A percentile compares a stretch with the other conserved stretches of the same genome.
phyloP scores from a whole-genome alignment of 2,797 vertebrate species.

The Geotria australis region DNA sequence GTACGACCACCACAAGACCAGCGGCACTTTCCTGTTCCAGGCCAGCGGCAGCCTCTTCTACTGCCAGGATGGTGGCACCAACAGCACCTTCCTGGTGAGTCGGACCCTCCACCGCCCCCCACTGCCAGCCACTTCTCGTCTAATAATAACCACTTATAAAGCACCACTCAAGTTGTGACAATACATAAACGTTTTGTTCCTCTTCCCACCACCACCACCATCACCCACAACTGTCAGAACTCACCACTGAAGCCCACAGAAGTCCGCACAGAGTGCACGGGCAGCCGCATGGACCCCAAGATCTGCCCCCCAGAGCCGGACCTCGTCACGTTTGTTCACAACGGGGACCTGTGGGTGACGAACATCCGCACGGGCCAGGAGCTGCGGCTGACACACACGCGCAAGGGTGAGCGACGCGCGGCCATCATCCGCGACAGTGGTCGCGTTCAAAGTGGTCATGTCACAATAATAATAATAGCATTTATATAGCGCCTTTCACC shows the following conservation, averaged over 20 bases:
- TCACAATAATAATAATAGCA: too few relatives aligned
- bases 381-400: conserved; percentile 20
- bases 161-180: too few relatives aligned
- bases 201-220: too few relatives aligned
- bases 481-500: too few relatives aligned
- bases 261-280: conserved; percentile 70
- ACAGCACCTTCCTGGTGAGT: conserved; percentile 64
- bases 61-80: conserved; percentile 64
- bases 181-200: too few relatives aligned
- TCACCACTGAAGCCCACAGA: conserved; percentile 69
- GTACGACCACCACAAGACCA: conserved; percentile 67
- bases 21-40: conserved; percentile 87
- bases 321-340: conserved; percentile 84
- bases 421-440: too few relatives aligned
- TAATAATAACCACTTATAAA: too few relatives aligned
- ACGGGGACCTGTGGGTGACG: conserved; percentile 68
- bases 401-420: conserved; percentile 19
- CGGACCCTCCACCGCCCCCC: too few relatives aligned
- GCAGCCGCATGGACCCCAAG: conserved; percentile 91
- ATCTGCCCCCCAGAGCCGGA: conserved; percentile 56
- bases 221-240: conserved; percentile 7
- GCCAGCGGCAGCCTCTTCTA: conserved; percentile 95
- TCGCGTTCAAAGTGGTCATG: too few relatives aligned
- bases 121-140: too few relatives aligned
- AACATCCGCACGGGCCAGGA: conserved; percentile 48